Base-by-base conservation (phyloP, 1,140 invertebrate genomes). In the Cyphomyrmex costatus region DNA sequence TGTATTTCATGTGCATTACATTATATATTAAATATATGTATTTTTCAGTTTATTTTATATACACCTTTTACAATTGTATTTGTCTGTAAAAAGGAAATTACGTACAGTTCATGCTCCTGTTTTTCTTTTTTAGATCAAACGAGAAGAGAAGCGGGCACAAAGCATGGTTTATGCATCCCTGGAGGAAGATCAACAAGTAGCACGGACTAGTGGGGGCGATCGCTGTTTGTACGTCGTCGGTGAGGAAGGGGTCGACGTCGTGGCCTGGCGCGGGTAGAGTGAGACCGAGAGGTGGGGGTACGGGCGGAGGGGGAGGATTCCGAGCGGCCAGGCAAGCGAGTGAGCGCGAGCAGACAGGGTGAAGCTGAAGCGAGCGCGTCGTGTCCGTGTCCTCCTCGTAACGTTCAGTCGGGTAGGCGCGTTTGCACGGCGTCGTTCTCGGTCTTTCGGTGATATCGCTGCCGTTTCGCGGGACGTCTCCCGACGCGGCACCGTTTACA, bases 101-200 rank as follows among this genome's bases (percentile, higher is more conserved):
- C n/a, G n/a, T n/a, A n/a, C 8, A 27, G 1, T 12, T 46, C 6
- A 21, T n/a, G 12, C 2, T 21, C 21, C n/a, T 60, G 21, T 33
- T 30, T 7, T 30, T 46, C 30, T 30, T 30, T 30, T 30, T n/a
- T 4, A 71, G 79, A 2, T 36, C n/a, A 16, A 77, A 3, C 30
- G 2, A 1, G 33, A 51, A 14, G 12, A 58, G n/a, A 19, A 19
- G 3, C 24, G 70, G 49, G 68, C 19, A 4, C 85, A 66, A 33
- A 8, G 36, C n/a, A n/a, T 12, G 6, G 19, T n/a, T n/a, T 10
- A 5, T 53, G 16, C 91, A 87, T 51, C 33, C 88, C 91, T 92
- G 91, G 4, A 16, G 21, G 88, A 91, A 88, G 90, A 91, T 92
- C 91, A 92, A 92, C 91, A 92, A 92, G 91, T 92, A 92, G 91